A percentile compares a stretch with the other conserved stretches of the same genome.
These are phyloP conservation scores for Myathropa florea DNA, from an alignment of 2,888 invertebrate species.

Conservation along the genomic window DNA sequence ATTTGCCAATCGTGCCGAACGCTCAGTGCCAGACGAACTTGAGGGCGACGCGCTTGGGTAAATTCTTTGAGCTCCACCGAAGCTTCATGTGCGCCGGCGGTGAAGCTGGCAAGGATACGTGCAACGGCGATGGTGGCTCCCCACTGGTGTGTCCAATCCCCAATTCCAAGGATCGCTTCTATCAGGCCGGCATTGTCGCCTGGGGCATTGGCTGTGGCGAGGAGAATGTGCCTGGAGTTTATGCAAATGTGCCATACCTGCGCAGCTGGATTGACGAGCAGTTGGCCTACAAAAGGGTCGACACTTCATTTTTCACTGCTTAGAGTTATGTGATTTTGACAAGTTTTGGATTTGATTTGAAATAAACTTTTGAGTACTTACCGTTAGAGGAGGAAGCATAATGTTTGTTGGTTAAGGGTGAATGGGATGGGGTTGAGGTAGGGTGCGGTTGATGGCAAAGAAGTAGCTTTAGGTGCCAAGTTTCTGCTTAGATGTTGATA, in stretches of 20 bases:
- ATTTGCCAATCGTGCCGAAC: slow-evolving; percentile 85
- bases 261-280: slow-evolving; percentile 85
- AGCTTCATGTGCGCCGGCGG: slow-evolving; percentile 91
- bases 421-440: neutral
- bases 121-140: slow-evolving; percentile 86
- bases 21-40: slow-evolving; percentile 81
- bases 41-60: slow-evolving; percentile 84
- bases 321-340: neutral
- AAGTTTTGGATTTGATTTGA: neutral
- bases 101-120: slow-evolving; percentile 82
- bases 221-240: slow-evolving; percentile 86
- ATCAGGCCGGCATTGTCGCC: slow-evolving; percentile 79
- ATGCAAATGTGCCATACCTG: slow-evolving; percentile 85
- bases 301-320: slow-evolving; percentile 31
- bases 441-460: neutral
- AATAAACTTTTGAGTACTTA: neutral
- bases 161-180: slow-evolving; percentile 70
- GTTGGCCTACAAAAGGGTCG: slow-evolving; percentile 53
- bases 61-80: slow-evolving; percentile 83
- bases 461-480: no score
- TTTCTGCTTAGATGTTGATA: no score
- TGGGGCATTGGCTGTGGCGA: slow-evolving; percentile 90
- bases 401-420: no score
- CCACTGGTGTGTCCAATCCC: slow-evolving; percentile 86
- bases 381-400: neutral